phyloP scores from a whole-genome alignment of 1,140 invertebrate species.

The Rhopalosiphum padi region DNA sequence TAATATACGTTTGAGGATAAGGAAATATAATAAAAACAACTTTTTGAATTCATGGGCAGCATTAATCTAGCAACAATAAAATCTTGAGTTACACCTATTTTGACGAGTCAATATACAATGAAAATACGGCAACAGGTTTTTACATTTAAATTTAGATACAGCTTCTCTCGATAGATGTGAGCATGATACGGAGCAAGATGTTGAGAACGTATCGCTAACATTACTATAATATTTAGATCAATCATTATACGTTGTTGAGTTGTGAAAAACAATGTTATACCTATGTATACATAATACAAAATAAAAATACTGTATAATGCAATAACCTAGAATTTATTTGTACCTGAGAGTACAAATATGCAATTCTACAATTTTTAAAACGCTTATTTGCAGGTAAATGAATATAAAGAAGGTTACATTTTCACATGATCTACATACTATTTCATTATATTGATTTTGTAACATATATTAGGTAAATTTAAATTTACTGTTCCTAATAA shows the following conservation, averaged over 20 bases:
- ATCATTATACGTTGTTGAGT: neutral
- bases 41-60: neutral
- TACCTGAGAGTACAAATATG: neutral
- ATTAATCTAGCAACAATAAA: neutral
- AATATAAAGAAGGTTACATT: neutral
- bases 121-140: neutral
- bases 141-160: neutral
- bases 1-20: neutral
- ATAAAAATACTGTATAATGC: neutral
- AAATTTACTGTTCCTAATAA: neutral
- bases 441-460: neutral
- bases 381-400: neutral
- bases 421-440: neutral
- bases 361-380: neutral
- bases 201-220: neutral
- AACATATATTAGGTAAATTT: neutral
- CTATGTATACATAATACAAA: too few relatives aligned
- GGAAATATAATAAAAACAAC: neutral
- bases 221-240: neutral
- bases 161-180: neutral
- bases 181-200: neutral
- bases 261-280: neutral
- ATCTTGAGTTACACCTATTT: neutral
- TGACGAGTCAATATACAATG: neutral
- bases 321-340: neutral